phyloP scores from a whole-genome alignment of 2,113 vertebrate species.

The Pseudolaguvia tuberculata region DNA sequence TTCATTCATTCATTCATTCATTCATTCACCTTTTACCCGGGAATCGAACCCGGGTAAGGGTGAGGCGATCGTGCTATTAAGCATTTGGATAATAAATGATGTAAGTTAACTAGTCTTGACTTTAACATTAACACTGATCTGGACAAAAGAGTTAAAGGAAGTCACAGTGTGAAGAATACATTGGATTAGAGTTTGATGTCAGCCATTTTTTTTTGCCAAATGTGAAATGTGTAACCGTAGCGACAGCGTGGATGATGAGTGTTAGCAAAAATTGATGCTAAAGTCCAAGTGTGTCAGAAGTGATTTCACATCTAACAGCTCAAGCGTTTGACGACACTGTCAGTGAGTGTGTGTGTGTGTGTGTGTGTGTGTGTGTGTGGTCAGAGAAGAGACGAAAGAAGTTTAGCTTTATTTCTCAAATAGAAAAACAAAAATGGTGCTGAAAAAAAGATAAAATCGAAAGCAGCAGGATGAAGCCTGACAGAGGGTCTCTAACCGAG shows the following conservation, averaged over 20 bases:
- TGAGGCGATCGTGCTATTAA: no score
- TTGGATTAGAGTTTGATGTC: conserved; percentile 47
- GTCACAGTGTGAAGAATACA: conserved; percentile 58
- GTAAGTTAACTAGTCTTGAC: no score
- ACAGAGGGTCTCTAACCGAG: conserved; percentile 3
- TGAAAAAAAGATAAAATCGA: not conserved
- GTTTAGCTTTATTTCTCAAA: conserved; percentile 17
- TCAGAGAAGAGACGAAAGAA: conserved; percentile 35
- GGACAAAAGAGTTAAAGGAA: no score
- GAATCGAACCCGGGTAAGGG: no score
- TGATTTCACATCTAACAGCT: conserved; percentile 55
- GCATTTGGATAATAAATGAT: no score
- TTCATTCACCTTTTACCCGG: no score
- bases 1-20: no score
- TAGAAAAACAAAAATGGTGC: conserved; percentile 1
- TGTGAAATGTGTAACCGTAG: conserved; percentile 44
- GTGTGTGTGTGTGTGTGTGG: conserved; percentile 37
- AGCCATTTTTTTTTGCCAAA: conserved; percentile 5
- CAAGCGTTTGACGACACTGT: conserved; percentile 52
- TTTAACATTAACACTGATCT: no score
- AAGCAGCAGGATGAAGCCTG: not conserved
- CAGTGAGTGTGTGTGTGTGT: conserved; percentile 37
- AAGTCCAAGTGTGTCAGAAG: conserved; percentile 43
- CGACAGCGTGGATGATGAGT: conserved; percentile 39
- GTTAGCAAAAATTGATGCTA: no score